Conservation (phyloP, 2,797 vertebrate genomes). For the Lerista edwardsae region DNA sequence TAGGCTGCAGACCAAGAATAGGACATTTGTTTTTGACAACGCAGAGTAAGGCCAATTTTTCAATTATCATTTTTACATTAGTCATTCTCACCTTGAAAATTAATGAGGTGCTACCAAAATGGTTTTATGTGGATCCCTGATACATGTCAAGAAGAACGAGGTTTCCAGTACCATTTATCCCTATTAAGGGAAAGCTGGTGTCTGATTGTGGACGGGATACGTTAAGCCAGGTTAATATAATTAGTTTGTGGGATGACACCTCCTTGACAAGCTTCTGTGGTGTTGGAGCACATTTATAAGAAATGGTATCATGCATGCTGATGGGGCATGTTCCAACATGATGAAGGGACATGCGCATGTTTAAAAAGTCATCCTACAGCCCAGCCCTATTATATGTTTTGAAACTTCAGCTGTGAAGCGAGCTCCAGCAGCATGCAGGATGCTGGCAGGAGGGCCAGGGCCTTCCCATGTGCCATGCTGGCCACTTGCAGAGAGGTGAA, state of each 20-base stretch:
- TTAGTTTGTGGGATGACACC: background rate
- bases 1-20: background rate
- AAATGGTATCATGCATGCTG: no score
- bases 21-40: background rate
- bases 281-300: no score
- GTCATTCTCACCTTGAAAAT: background rate
- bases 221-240: background rate
- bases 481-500: no score
- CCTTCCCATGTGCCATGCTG: no score
- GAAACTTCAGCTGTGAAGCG: no score
- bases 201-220: background rate
- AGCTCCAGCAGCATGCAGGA: no score
- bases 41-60: slow-evolving; percentile 13
- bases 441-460: no score
- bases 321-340: background rate
- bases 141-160: background rate
- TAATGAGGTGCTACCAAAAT: background rate
- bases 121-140: background rate
- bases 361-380: background rate
- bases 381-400: no score
- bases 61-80: background rate
- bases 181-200: background rate
- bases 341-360: background rate
- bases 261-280: background rate
- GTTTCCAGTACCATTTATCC: background rate